Percentiles rank a stretch among this genome's conserved stretches.
These are phyloP conservation scores for Drosophila erecta DNA, from an alignment of 1,140 invertebrate species.

Conservation along the genomic window DNA sequence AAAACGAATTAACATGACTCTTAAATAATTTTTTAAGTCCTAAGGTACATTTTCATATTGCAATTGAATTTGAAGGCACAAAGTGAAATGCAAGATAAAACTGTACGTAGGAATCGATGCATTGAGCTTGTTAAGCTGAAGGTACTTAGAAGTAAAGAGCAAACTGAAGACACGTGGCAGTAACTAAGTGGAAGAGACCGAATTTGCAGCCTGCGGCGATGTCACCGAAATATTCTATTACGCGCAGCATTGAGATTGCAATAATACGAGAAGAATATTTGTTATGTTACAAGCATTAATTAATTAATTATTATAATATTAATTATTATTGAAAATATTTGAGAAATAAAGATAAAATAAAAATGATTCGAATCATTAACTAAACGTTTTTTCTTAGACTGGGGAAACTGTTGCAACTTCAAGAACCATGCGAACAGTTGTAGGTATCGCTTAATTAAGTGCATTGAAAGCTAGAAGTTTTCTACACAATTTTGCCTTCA, in stretches of 20 bases:
- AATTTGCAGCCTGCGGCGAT: slow-evolving; percentile 33
- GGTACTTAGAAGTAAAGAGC: slow-evolving; percentile 44
- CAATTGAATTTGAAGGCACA: slow-evolving; percentile 55
- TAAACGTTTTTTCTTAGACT: slow-evolving; percentile 14
- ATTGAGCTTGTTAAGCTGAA: slow-evolving; percentile 34
- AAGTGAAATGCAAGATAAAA: slow-evolving; percentile 32
- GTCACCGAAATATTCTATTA: slow-evolving; percentile 49
- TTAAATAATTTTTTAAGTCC: slow-evolving; percentile 62
- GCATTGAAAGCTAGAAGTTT: too few species aligned
- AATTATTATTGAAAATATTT: slow-evolving; percentile 84
- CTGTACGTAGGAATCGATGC: slow-evolving; percentile 33
- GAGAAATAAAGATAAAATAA: slow-evolving; percentile 82
- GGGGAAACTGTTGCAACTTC: too few species aligned
- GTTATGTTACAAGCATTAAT: slow-evolving; percentile 84
- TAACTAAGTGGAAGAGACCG: slow-evolving; percentile 19
- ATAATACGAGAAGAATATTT: slow-evolving; percentile 77
- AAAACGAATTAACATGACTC: slow-evolving; percentile 51
- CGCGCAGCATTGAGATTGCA: slow-evolving; percentile 63
- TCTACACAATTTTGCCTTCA: too few species aligned
- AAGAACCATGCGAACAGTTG: too few species aligned
- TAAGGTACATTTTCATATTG: slow-evolving; percentile 69
- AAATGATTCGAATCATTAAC: slow-evolving; percentile 79
- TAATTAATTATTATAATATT: slow-evolving; percentile 83
- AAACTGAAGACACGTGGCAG: slow-evolving; percentile 35
- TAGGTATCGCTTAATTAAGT: too few species aligned